Base-by-base conservation (phyloP, 2,888 invertebrate species). In the Apoda limacodes region DNA sequence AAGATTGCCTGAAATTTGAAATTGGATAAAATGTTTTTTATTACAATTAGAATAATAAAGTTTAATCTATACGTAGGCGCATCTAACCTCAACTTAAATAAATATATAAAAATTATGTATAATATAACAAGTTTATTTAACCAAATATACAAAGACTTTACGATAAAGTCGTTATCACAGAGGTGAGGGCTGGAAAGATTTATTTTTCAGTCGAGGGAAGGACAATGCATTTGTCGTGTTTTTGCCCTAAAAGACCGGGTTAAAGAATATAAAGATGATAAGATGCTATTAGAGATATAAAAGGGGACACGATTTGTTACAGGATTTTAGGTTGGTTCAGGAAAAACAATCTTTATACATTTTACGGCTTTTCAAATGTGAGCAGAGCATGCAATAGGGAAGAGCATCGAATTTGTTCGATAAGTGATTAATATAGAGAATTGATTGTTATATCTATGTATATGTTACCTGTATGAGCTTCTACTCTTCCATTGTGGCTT, bases 251-350 rank as follows among this genome's bases (percentile, higher is more conserved):
- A 57, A 58, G 50, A 57, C 55, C 50, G 57, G 55, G 59, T 57
- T 58, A 52, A 56, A 48, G 55, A 55, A 54, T 59, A 74, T 66
- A 72, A 74, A 70, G 63, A 71, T 69, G 76, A 78, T 78, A 78
- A 76, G 69, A 55, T 45, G 39, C 49, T 50, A 60, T 60, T 56
- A 60, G 35, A 60, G 61, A 61, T 60, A 63, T 52, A 46, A 52
- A 51, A 50, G 52, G 54, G 55, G 57, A 48, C 48, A 54, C 51
- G 55, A 33, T 50, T 48, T 60, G 55, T 51, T 55, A 35, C 27
- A 21, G 32, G 32, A 45, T 32, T 31, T 30, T 15, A 39, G 34
- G 25, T 13, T 11, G 33, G 37, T 30, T 25, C 30, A 30, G 30
- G 24, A 24, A 21, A 17, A 17, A 7, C 17, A 17, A 17, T 17